Evolutionary conservation across 2,888 invertebrate genomes (phyloP), one percentile per base, ranked within the genome.

Genomic region (Galerucella calmariensis): DNA sequence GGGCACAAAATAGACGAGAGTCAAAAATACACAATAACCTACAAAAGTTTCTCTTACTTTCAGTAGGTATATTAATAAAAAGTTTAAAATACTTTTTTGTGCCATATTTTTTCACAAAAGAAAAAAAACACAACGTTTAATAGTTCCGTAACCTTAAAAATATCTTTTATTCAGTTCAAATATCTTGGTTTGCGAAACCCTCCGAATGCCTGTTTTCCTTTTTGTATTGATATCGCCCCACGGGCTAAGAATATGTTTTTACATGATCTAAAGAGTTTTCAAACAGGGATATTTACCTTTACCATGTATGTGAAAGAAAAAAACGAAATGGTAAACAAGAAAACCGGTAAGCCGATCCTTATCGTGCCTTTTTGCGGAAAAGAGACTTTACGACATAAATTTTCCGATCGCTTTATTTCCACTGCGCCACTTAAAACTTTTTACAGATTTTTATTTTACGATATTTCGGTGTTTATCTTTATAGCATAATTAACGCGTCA

Each of bases 341-440:
- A 20, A 67, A 67, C 5, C 67, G 12, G 44, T 69, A 69, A 62
- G 24, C 35, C 59, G 48, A 69, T 69, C 61, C n/a, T 46, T 51
- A 62, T 62, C 62, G 14, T n/a, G 14, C n/a, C 14, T 27, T 12
- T n/a, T 5, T 48, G 46, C n/a, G 46, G 16, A 69, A 69, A 69
- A 61, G n/a, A 56, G 58, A 68, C 68, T n/a, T 24, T 58, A 68
- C 59, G 46, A 62, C 61, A 61, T 69, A 69, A 61, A 69, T 61
- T 69, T 69, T 61, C 48, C 59, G 68, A 69, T 69, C 59, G 61
- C 61, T 69, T 69, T 62, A 46, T 69, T 69, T 69, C 61, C 69
- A 69, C 69, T 61, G 61, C 27, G 44, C 69, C 61, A 51, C 51
- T 69, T 69, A 69, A 62, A 69, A 69, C 12, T 48, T 61, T 61